phyloP scores from a whole-genome alignment of 2,113 vertebrate genomes.

The Eonycteris spelaea region DNA sequence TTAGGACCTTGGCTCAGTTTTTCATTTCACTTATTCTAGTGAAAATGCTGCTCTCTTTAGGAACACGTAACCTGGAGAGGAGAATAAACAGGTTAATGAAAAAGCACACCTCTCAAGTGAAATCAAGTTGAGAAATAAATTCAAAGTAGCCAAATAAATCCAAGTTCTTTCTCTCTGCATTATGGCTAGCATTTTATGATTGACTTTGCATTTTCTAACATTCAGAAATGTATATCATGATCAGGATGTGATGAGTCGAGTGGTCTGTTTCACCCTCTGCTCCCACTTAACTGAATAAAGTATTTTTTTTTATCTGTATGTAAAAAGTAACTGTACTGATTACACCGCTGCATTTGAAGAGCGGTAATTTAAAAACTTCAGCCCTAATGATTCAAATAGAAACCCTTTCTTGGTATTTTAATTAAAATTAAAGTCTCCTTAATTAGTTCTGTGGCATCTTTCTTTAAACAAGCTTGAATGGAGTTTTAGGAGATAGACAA shows the following conservation, averaged over 20 bases:
- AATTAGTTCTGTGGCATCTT: not conserved
- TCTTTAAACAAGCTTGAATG: not conserved
- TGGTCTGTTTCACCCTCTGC: not conserved
- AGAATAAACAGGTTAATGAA: not conserved
- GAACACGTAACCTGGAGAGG: not conserved
- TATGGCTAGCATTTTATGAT: not conserved
- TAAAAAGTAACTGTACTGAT: not conserved
- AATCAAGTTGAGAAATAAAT: not conserved
- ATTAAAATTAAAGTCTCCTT: not conserved
- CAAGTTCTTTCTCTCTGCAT: not conserved
- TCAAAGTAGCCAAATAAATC: not conserved
- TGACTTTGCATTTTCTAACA: not conserved
- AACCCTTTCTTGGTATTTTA: not conserved
- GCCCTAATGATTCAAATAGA: not conserved
- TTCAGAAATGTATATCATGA: not conserved
- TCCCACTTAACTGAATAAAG: not conserved
- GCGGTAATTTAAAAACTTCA: not conserved
- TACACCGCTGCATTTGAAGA: not conserved
- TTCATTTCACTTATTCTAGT: not conserved
- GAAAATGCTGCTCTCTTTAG: not conserved
- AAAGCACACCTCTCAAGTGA: not conserved
- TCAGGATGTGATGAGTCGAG: not conserved
- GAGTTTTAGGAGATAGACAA: not conserved
- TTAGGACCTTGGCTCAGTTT: not conserved
- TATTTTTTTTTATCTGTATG: not conserved